A percentile compares a stretch with the other conserved stretches of the same genome.
Conservation (phyloP, 2,797 vertebrate species). For the Yasuhikotakia modesta region DNA sequence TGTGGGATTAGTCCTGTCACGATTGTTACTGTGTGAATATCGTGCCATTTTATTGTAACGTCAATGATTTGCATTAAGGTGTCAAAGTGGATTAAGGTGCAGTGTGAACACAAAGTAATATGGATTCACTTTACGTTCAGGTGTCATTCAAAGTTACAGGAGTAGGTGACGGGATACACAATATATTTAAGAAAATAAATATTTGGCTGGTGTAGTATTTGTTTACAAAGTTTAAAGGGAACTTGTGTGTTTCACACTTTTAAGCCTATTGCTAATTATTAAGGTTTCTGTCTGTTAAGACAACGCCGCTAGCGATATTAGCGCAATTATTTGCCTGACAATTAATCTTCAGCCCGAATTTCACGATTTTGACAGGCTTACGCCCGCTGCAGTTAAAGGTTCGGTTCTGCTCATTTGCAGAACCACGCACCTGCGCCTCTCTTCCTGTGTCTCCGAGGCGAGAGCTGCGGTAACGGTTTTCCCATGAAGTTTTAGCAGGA, state of each 20-base stretch:
- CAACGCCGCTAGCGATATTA: background rate
- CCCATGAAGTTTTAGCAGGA: constrained; percentile 48
- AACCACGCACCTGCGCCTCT: constrained; percentile 6
- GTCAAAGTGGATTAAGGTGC: too few species aligned
- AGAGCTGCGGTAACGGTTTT: constrained; percentile 34
- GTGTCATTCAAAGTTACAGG: too few species aligned
- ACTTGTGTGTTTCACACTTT: background rate
- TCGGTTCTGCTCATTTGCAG: constrained; percentile 6
- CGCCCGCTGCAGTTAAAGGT: background rate
- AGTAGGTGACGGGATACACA: background rate
- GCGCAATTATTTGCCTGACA: background rate
- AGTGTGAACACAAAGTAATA: too few species aligned
- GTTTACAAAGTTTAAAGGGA: background rate
- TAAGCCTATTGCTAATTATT: background rate
- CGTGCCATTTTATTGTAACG: too few species aligned
- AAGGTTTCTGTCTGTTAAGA: background rate
- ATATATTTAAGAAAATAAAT: background rate
- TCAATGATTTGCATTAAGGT: too few species aligned
- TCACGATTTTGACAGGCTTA: background rate
- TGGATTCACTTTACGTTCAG: too few species aligned
- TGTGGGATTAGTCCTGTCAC: too few species aligned
- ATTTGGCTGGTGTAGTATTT: background rate
- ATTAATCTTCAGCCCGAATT: background rate
- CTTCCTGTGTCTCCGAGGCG: constrained; percentile 13
- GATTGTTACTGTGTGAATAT: too few species aligned